phyloP scores from a whole-genome alignment of 2,888 invertebrate genomes.

The Coecobrya sp. region DNA sequence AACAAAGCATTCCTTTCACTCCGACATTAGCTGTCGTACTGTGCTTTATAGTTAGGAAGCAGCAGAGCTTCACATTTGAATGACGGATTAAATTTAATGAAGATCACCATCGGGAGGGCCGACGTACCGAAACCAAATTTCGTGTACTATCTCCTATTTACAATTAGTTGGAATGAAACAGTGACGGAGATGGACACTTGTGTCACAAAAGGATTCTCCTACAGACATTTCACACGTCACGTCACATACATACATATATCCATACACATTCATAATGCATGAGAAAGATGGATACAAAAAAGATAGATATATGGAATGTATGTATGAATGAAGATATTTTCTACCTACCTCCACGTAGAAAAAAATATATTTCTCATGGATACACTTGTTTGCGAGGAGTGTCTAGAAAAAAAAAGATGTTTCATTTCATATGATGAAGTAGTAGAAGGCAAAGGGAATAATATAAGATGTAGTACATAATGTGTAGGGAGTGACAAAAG shows the following conservation, averaged over 20 bases:
- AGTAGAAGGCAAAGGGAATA: no score
- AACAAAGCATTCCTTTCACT: no score
- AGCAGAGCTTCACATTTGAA: not conserved
- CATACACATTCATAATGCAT: not conserved
- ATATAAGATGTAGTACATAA: no score
- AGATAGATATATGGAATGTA: not conserved
- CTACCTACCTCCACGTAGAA: not conserved
- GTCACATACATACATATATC: no score
- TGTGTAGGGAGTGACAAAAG: not conserved
- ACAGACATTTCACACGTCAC: not conserved
- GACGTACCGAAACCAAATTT: not conserved
- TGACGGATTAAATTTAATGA: not conserved
- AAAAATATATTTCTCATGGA: not conserved
- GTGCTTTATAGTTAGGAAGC: not conserved
- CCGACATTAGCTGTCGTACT: not conserved
- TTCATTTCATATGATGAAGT: no score
- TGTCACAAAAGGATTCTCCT: not conserved
- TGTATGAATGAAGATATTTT: not conserved
- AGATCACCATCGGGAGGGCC: not conserved
- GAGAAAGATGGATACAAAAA: not conserved
- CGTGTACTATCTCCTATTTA: not conserved
- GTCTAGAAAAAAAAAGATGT: no score
- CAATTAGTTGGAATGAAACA: not conserved
- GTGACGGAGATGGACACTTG: not conserved
- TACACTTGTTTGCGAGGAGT: not conserved